A percentile compares a stretch with the other conserved stretches of the same genome.
Evolutionary conservation across 2,797 vertebrate genomes (phyloP).

Genomic region (Aselliscus stoliczkanus): DNA sequence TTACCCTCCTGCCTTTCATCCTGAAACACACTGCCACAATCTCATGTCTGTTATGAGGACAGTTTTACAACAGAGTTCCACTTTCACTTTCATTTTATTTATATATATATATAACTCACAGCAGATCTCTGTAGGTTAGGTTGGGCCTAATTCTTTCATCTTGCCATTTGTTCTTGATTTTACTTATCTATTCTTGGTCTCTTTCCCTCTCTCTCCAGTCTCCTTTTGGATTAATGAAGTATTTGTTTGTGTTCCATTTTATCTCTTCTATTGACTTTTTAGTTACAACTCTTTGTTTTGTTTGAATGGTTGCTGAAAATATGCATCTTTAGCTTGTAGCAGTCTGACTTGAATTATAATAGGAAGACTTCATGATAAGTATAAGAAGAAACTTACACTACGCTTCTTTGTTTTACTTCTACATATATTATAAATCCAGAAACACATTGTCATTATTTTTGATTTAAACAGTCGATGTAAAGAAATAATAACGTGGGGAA

Average conservation of each 20-base stretch:
- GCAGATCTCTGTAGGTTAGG: not conserved
- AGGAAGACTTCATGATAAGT: not conserved
- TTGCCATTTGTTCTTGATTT: not conserved
- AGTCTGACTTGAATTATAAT: not conserved
- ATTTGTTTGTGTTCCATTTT: not conserved
- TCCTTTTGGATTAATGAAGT: not conserved
- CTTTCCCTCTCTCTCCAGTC: not conserved
- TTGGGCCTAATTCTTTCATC: not conserved
- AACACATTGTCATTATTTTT: not conserved
- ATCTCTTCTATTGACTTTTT: not conserved
- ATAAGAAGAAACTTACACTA: not conserved
- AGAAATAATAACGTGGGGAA: not conserved
- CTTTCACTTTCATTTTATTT: not conserved
- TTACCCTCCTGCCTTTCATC: not conserved
- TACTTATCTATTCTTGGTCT: not conserved
- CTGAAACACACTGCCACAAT: not conserved
- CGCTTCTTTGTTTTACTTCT: not conserved
- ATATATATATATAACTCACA: no score
- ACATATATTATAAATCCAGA: not conserved
- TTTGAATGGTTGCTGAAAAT: not conserved
- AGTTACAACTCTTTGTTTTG: not conserved
- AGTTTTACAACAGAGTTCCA: not conserved
- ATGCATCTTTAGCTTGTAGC: not conserved
- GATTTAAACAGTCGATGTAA: not conserved
- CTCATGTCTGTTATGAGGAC: not conserved